Percentiles rank a stretch among this genome's conserved stretches.
Evolutionary conservation across 2,888 invertebrate genomes (phyloP).

Genomic region (Harpagoxenus sublaevis): DNA sequence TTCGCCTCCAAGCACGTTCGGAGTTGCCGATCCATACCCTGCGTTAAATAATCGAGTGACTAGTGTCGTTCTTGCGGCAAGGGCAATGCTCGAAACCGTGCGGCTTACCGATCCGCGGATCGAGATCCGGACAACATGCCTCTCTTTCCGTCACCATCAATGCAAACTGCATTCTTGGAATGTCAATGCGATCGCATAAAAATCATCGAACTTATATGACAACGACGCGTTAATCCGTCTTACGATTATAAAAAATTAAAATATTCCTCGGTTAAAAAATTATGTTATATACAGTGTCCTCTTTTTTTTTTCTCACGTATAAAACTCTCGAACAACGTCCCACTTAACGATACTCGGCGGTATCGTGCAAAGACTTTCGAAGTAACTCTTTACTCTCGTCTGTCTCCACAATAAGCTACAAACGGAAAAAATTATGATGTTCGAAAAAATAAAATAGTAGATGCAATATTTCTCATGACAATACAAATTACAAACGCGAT

Average conservation of each 20-base stretch:
- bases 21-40: conserved; percentile 74
- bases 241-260: conserved; percentile 60
- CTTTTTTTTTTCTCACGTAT: conserved; percentile 60
- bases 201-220: conserved; percentile 63
- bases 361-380: conserved; percentile 55
- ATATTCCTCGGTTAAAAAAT: conserved; percentile 65
- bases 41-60: conserved; percentile 76
- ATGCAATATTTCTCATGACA: conserved; percentile 12
- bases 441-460: conserved; percentile 41
- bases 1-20: conserved; percentile 61
- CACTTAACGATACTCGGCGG: conserved; percentile 58
- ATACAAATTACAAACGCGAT: conserved; percentile 50
- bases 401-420: conserved; percentile 37
- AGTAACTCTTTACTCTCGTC: conserved; percentile 9
- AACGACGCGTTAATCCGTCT: conserved; percentile 52
- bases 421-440: conserved; percentile 26
- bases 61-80: conserved; percentile 67
- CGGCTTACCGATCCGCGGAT: conserved; percentile 30
- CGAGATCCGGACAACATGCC: conserved; percentile 9
- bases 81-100: conserved; percentile 42
- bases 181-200: conserved; percentile 66
- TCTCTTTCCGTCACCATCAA: conserved; percentile 10
- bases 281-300: conserved; percentile 70
- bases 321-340: conserved; percentile 66
- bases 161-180: conserved; percentile 68